Conservation (phyloP, 2,888 invertebrate genomes). For the Trichopria drosophilae region DNA sequence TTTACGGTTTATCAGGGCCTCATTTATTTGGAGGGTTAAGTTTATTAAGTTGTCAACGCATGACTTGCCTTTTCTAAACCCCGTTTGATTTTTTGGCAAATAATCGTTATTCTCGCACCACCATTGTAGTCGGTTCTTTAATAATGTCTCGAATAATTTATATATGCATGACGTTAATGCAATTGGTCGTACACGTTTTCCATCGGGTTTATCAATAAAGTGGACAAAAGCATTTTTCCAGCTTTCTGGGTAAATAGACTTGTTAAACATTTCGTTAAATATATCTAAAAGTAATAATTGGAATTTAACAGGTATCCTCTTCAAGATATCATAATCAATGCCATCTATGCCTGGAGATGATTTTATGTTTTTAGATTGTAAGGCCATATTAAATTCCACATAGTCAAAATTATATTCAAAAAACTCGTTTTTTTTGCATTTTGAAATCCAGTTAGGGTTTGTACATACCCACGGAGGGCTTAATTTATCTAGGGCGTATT, state of each 20-base stretch:
- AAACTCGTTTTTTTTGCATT: constrained; percentile 2
- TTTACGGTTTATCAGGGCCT: background rate
- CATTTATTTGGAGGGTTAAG: background rate
- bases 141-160: constrained; percentile 5
- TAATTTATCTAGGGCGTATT: too few relatives aligned
- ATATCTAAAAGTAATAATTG: constrained; percentile 4
- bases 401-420: background rate
- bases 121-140: constrained; percentile 13
- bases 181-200: constrained; percentile 1
- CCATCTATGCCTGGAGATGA: constrained; percentile 6
- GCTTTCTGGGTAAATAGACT: background rate
- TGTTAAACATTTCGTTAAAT: constrained; percentile 8
- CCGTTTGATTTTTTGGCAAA: constrained; percentile 8
- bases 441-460: background rate
- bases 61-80: constrained; percentile 7
- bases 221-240: background rate
- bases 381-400: constrained; percentile 5
- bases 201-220: constrained; percentile 3
- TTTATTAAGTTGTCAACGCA: constrained; percentile 3
- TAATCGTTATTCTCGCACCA: background rate
- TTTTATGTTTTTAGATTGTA: background rate
- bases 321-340: constrained; percentile 3
- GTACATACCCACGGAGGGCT: constrained; percentile 6
- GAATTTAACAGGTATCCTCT: constrained; percentile 3
- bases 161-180: constrained; percentile 3